Evolutionary conservation across 1,140 invertebrate species (phyloP), one percentile per base, ranked within the genome.

Genomic region (Coptotermes formosanus): DNA sequence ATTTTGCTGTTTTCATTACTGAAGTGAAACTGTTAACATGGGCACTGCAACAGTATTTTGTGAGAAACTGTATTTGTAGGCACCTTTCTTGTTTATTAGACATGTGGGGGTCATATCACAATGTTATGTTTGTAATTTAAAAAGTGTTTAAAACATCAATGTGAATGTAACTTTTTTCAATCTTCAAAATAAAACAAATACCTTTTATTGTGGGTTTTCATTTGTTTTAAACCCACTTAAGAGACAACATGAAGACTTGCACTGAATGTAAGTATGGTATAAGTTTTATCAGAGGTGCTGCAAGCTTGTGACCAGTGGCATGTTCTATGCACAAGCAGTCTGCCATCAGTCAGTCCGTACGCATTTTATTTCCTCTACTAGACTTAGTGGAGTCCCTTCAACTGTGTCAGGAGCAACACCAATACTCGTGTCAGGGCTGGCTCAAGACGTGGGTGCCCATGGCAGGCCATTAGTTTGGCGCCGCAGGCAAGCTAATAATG

Each of bases 111-210:
- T 75, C 64, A 75, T 75, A 75, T 75, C 25, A 75, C 64, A 75
- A n/a, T 25, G n/a, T 75, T 75, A 75, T 75, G 64, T 75, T 30
- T 75, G 64, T 75, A 75, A 75, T 75, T 75, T 64, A n/a, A 75
- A 75, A 75, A 75, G n/a, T 75, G n/a, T 75, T 75, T n/a, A 30
- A 38, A 75, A 75, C 64, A 75, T n/a, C n/a, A n/a, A 25, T 75
- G 64, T 75, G n/a, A 75, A 0, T 75, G 64, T 75, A 75, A 75
- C 64, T 75, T 75, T 55, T 75, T 75, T 75, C 64, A 75, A 30
- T 75, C 64, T 75, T 75, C n/a, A 75, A 64, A 75, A 75, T 75
- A 75, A 75, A 75, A 30, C n/a, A 30, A 75, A 30, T 75, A 25
- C 64, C 64, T 75, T 75, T 75, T 75, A 75, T 75, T 75, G 9